Conservation (phyloP, 2,797 vertebrate genomes). For the Tauraco hartlaubi region DNA sequence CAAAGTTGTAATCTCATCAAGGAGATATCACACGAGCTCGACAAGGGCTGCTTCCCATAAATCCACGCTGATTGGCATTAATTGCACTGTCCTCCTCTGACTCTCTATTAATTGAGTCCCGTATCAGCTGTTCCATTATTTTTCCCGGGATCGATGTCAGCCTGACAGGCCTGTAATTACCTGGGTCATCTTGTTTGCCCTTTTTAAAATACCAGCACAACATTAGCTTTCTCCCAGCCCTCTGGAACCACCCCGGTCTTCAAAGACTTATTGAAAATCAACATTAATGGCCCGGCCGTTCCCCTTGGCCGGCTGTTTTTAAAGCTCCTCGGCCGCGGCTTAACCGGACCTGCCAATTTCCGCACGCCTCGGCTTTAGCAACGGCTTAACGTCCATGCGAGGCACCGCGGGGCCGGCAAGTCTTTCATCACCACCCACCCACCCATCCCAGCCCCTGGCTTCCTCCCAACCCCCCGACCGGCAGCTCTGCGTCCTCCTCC, state of each 20-base stretch:
- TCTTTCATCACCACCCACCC: neutral
- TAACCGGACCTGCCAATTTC: neutral
- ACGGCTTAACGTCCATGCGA: neutral
- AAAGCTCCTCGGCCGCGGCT: neutral
- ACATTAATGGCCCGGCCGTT: neutral
- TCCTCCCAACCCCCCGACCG: neutral
- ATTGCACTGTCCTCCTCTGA: slow-evolving; percentile 31
- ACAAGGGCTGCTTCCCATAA: neutral
- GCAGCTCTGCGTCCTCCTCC: neutral
- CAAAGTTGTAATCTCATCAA: neutral
- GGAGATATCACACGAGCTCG: neutral
- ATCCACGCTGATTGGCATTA: slow-evolving; percentile 30
- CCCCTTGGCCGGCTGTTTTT: neutral
- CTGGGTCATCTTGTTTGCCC: slow-evolving; percentile 45
- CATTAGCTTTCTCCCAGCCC: neutral
- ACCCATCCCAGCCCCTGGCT: neutral
- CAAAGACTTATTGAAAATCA: slow-evolving; percentile 21
- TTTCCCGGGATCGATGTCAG: slow-evolving; percentile 16
- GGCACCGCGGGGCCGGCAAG: neutral
- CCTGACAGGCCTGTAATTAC: slow-evolving; percentile 52
- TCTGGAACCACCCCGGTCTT: neutral
- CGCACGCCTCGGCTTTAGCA: neutral
- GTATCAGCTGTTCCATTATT: slow-evolving; percentile 30
- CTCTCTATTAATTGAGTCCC: slow-evolving; percentile 42
- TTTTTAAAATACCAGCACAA: neutral